Conservation (phyloP, 2,888 invertebrate genomes). For the Andrena flavipes region DNA sequence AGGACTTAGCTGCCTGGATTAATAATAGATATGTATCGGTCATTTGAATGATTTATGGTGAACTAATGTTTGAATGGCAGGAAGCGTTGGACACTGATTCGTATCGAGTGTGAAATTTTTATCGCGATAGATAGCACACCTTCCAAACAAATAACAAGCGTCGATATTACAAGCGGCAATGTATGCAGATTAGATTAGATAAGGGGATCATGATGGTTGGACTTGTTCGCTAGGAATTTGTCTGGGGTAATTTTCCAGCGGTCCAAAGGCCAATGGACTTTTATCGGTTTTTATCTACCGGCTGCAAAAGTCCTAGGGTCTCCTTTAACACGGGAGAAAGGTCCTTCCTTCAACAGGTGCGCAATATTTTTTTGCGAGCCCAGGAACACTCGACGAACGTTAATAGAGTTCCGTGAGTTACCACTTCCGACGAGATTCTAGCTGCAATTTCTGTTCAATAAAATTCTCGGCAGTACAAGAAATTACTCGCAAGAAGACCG, state of each 20-base stretch:
- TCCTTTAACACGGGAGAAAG: background rate
- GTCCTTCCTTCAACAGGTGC: slow-evolving; percentile 7
- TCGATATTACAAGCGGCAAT: slow-evolving; percentile 5
- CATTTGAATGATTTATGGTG: background rate
- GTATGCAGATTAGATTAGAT: slow-evolving; percentile 43
- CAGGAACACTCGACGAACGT: background rate
- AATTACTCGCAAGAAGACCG: background rate
- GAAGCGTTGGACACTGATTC: background rate
- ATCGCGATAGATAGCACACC: background rate
- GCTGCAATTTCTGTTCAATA: background rate
- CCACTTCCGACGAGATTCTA: background rate
- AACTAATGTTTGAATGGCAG: background rate
- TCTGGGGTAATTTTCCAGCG: slow-evolving; percentile 13
- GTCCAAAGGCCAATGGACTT: slow-evolving; percentile 11
- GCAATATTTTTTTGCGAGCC: slow-evolving; percentile 12
- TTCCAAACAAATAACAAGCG: slow-evolving; percentile 16
- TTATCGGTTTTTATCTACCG: background rate
- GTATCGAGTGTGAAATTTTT: slow-evolving; percentile 8
- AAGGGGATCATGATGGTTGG: slow-evolving; percentile 2
- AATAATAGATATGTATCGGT: background rate
- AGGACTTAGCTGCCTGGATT: background rate
- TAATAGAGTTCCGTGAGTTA: background rate
- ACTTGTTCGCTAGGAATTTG: slow-evolving; percentile 3
- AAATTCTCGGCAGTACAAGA: background rate
- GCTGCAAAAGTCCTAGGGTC: background rate